These are phyloP conservation scores for Troglohyphantes excavatus DNA, from an alignment of 2,888 invertebrate species.

Conservation along the genomic window DNA sequence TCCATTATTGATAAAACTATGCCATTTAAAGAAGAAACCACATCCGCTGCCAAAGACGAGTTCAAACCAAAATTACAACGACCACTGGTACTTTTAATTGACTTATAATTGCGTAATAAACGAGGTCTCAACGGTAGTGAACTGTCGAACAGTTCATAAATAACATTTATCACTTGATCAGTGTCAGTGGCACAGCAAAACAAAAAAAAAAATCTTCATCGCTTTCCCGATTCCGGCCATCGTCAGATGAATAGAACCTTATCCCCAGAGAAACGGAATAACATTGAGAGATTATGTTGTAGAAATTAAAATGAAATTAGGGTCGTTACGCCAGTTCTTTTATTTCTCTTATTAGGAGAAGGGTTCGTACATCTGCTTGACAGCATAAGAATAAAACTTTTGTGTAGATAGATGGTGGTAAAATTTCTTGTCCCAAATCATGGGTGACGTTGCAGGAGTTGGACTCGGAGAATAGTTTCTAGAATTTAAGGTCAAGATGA, in stretches of 20 bases:
- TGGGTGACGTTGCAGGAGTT: neutral
- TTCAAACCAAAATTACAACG: neutral
- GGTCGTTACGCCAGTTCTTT: slow-evolving; percentile 30
- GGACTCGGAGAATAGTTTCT: neutral
- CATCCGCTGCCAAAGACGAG: neutral
- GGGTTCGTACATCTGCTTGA: neutral
- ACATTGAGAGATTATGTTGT: neutral
- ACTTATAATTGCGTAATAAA: neutral
- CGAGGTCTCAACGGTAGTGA: neutral
- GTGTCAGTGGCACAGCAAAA: slow-evolving; percentile 51
- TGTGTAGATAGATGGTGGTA: neutral
- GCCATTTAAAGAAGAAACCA: neutral
- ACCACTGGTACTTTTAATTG: neutral
- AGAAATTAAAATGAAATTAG: slow-evolving; percentile 52
- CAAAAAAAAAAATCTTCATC: neutral
- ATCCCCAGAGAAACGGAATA: neutral
- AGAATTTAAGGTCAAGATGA: neutral
- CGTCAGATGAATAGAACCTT: neutral
- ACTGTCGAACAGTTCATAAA: neutral
- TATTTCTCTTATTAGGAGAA: slow-evolving; percentile 17
- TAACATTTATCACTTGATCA: slow-evolving; percentile 30
- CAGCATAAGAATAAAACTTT: too few species aligned
- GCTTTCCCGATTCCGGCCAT: neutral
- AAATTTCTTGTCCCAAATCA: neutral
- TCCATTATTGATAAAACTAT: too few species aligned